Conservation (phyloP, 2,113 vertebrate species). For the Esox niger region DNA sequence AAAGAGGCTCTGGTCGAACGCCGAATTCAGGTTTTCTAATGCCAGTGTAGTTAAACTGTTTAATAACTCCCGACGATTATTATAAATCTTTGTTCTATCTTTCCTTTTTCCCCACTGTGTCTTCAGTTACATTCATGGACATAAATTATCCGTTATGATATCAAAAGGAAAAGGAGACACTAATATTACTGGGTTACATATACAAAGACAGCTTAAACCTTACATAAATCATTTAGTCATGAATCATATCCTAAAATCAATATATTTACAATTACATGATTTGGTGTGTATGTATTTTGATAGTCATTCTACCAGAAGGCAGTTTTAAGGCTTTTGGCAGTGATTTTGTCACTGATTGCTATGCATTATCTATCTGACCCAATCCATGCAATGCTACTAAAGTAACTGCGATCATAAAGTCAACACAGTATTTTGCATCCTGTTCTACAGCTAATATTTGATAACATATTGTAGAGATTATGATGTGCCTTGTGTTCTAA, state of each 20-base stretch:
- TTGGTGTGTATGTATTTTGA: neutral
- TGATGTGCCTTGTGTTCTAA: neutral
- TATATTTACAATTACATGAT: neutral
- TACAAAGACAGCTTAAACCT: neutral
- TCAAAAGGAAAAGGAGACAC: neutral
- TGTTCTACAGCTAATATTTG: neutral
- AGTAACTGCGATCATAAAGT: neutral
- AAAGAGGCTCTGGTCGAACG: slow-evolving; percentile 20
- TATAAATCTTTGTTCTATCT: slow-evolving; percentile 22
- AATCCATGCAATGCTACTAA: neutral
- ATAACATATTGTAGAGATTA: slow-evolving; percentile 1
- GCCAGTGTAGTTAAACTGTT: slow-evolving; percentile 39
- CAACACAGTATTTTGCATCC: neutral
- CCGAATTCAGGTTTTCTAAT: slow-evolving; percentile 31
- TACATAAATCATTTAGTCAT: neutral
- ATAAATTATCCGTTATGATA: slow-evolving; percentile 5
- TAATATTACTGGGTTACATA: neutral
- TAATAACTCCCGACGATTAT: slow-evolving; percentile 32
- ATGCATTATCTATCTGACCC: neutral
- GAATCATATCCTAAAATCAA: neutral
- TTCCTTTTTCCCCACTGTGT: neutral
- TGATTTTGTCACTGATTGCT: neutral
- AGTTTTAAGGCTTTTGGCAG: neutral
- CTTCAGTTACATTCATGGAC: slow-evolving; percentile 1
- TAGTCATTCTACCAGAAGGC: neutral